phyloP scores from a whole-genome alignment of 2,113 vertebrate genomes.

The Formicarius rufipectus region DNA sequence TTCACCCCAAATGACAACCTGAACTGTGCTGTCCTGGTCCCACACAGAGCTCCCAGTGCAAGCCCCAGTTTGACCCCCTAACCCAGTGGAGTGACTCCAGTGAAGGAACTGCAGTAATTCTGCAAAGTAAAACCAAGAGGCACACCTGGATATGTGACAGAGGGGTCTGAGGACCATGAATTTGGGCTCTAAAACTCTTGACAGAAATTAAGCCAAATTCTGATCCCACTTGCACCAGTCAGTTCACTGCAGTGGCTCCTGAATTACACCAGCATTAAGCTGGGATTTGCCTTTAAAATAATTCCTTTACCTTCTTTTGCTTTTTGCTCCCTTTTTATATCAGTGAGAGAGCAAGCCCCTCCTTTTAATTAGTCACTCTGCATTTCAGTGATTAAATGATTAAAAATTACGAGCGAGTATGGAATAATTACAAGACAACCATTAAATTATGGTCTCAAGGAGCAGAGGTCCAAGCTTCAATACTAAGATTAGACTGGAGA shows the following conservation, averaged over 20 bases:
- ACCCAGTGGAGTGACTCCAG: neutral
- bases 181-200: neutral
- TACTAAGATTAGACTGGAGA: neutral
- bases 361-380: neutral
- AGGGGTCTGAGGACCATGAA: rapidly evolving
- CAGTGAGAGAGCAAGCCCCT: neutral
- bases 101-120: neutral
- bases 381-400: neutral
- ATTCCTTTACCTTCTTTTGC: neutral
- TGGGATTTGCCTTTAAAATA: neutral
- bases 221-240: neutral
- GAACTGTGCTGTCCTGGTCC: rapidly evolving
- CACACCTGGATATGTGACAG: no score
- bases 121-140: neutral
- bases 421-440: neutral
- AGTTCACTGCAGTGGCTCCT: neutral
- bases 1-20: rapidly evolving
- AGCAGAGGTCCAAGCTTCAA: neutral
- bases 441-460: neutral
- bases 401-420: neutral
- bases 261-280: neutral
- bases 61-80: neutral
- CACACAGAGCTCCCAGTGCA: neutral
- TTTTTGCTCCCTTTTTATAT: neutral
- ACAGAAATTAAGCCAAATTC: neutral